Percentiles rank a stretch among this genome's conserved stretches.
phyloP scores from a whole-genome alignment of 2,888 invertebrate species.

The Eupithecia subumbrata region DNA sequence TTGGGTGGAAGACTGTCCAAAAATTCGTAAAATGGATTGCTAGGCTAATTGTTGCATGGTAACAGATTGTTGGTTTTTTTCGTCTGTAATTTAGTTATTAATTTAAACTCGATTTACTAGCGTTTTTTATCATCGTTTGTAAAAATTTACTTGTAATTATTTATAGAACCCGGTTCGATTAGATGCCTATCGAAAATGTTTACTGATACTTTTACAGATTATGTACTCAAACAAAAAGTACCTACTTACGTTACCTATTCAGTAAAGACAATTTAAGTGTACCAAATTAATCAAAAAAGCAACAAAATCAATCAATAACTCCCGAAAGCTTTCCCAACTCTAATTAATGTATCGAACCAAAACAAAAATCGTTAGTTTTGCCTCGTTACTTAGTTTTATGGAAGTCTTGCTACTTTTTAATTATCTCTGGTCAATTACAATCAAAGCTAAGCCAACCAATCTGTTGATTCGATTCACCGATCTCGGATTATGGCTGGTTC shows the following conservation, averaged over 20 bases:
- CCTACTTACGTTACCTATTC: not conserved
- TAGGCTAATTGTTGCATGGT: conserved; percentile 79
- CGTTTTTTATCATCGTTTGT: not conserved
- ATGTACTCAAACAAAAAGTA: not conserved
- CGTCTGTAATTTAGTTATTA: conserved; percentile 12
- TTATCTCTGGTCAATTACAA: conserved; percentile 74
- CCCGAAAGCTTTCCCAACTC: not conserved
- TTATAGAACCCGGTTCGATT: not conserved
- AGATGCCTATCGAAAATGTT: not conserved
- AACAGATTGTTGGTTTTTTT: conserved; percentile 34
- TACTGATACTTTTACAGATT: not conserved
- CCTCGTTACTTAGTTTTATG: conserved; percentile 51
- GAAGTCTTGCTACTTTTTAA: conserved; percentile 74
- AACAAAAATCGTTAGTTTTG: conserved; percentile 15
- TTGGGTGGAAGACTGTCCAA: conserved; percentile 51
- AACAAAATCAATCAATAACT: not conserved
- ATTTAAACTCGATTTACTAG: not conserved
- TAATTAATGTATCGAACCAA: not conserved
- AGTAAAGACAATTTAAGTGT: not conserved
- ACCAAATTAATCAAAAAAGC: not conserved
- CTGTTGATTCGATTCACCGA: conserved; percentile 67
- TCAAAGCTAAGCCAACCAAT: conserved; percentile 66
- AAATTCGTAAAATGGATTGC: conserved; percentile 61
- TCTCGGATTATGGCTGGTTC: conserved; percentile 69
- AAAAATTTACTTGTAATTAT: not conserved